A percentile compares a stretch with the other conserved stretches of the same genome.
Conservation (phyloP, 1,140 invertebrate genomes). For the Ruditapes philippinarum region DNA sequence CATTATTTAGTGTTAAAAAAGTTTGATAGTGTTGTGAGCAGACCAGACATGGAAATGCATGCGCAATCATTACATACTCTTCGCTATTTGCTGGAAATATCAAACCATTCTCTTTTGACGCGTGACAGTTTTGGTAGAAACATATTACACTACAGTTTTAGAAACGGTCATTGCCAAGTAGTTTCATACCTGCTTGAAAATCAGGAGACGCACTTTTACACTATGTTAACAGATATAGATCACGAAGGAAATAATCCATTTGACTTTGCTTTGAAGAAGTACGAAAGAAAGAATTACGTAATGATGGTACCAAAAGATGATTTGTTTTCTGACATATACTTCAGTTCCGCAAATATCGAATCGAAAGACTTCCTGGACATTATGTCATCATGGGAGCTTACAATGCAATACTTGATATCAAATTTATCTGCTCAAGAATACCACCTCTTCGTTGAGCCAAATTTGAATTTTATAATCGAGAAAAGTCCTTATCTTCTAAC, state of each 20-base stretch:
- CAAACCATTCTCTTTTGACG: neutral
- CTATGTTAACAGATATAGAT: neutral
- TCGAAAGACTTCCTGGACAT: neutral
- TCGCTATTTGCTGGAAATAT: neutral
- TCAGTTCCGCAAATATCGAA: neutral
- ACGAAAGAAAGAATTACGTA: neutral
- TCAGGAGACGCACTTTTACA: neutral
- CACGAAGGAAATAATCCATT: neutral
- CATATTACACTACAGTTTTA: slow-evolving; percentile 7
- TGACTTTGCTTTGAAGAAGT: neutral
- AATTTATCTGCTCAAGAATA: neutral
- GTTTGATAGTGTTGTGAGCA: neutral
- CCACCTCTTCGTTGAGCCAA: neutral
- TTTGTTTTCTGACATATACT: neutral
- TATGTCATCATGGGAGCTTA: slow-evolving; percentile 19
- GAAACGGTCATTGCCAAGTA: neutral
- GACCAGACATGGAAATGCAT: neutral
- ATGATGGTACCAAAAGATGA: neutral
- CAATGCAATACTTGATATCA: neutral
- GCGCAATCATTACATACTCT: neutral
- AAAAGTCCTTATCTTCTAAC: neutral
- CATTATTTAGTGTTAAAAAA: neutral
- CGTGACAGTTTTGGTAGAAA: slow-evolving; percentile 3
- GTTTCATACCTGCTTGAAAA: neutral
- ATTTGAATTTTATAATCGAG: neutral